Evolutionary conservation across 2,797 vertebrate species (phyloP).

Genomic region (Sternarchorhynchus goeldii): DNA sequence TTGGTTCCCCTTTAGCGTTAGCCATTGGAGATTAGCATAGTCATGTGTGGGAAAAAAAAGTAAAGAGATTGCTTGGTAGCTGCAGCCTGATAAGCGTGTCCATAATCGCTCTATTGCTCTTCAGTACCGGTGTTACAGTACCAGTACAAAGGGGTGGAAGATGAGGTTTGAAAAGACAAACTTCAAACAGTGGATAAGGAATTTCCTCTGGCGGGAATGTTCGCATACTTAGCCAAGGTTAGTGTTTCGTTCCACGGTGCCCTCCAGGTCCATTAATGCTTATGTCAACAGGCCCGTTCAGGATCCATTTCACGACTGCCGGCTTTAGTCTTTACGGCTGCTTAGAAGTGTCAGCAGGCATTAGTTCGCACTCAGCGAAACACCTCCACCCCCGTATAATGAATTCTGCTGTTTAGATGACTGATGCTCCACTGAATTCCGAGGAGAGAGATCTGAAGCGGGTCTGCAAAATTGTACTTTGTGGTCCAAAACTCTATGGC

Average conservation of each 20-base stretch:
- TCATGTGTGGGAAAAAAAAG: conserved; percentile 24
- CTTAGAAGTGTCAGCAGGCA: conserved; percentile 56
- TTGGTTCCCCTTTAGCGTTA: conserved; percentile 6
- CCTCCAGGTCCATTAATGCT: conserved; percentile 49
- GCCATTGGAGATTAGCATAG: conserved; percentile 35
- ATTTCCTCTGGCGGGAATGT: conserved; percentile 21
- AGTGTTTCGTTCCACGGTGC: conserved; percentile 43
- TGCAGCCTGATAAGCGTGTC: conserved; percentile 37
- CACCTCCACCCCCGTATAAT: conserved; percentile 1
- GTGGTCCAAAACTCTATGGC: background rate
- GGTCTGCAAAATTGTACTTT: background rate
- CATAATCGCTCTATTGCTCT: conserved; percentile 40
- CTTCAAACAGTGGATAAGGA: conserved; percentile 44
- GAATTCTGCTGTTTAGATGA: conserved; percentile 23
- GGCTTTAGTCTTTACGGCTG: conserved; percentile 54
- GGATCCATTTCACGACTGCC: conserved; percentile 57
- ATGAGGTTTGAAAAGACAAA: conserved; percentile 18
- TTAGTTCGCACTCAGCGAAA: conserved; percentile 50
- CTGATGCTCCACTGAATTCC: conserved; percentile 16
- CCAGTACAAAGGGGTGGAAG: background rate
- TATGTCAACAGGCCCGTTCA: conserved; percentile 51
- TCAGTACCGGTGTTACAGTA: conserved; percentile 8
- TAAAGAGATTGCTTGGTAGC: conserved; percentile 22
- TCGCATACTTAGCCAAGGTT: conserved; percentile 48
- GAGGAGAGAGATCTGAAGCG: background rate